Percentiles rank a stretch among this genome's conserved stretches.
Conservation (phyloP, 2,797 vertebrate genomes). For the Hippocampus kuda region DNA sequence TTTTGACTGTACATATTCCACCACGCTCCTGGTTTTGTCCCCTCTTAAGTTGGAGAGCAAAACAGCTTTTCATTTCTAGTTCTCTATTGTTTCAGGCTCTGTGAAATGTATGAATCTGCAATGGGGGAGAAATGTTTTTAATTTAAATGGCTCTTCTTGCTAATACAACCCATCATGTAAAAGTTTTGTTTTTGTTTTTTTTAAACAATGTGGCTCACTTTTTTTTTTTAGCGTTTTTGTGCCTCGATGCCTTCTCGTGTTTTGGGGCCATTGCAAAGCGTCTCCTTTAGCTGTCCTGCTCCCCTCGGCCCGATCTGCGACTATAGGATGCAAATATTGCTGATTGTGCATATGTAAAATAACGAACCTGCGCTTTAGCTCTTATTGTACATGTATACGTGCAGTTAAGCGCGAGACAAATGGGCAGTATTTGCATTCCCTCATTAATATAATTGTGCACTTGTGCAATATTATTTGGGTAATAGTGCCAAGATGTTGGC, state of each 20-base stretch:
- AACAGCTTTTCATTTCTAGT: not conserved
- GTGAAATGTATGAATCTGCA: not conserved
- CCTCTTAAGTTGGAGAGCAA: not conserved
- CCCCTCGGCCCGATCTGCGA: slow-evolving; percentile 11
- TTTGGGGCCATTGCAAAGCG: not conserved
- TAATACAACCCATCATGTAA: slow-evolving; percentile 20
- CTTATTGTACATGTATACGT: slow-evolving; percentile 24
- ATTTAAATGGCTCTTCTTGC: not conserved
- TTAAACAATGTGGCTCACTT: slow-evolving; percentile 17
- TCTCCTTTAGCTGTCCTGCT: not conserved
- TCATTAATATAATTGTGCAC: slow-evolving; percentile 21
- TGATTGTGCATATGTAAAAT: slow-evolving; percentile 59
- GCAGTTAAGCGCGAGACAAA: not conserved
- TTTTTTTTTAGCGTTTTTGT: slow-evolving; percentile 33
- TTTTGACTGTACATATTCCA: slow-evolving; percentile 9
- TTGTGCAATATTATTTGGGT: slow-evolving; percentile 6
- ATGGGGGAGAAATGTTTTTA: not conserved
- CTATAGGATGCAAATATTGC: slow-evolving; percentile 50
- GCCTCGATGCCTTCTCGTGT: slow-evolving; percentile 51
- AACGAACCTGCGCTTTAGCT: slow-evolving; percentile 43
- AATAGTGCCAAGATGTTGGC: slow-evolving; percentile 23
- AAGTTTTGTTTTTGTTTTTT: slow-evolving; percentile 40
- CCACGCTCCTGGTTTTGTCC: slow-evolving; percentile 8
- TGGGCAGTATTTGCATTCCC: slow-evolving; percentile 56
- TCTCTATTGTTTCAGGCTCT: not conserved